Percentiles rank a stretch among this genome's conserved stretches.
phyloP scores from a whole-genome alignment of 2,113 vertebrate genomes.

The Plectropomus leopardus region DNA sequence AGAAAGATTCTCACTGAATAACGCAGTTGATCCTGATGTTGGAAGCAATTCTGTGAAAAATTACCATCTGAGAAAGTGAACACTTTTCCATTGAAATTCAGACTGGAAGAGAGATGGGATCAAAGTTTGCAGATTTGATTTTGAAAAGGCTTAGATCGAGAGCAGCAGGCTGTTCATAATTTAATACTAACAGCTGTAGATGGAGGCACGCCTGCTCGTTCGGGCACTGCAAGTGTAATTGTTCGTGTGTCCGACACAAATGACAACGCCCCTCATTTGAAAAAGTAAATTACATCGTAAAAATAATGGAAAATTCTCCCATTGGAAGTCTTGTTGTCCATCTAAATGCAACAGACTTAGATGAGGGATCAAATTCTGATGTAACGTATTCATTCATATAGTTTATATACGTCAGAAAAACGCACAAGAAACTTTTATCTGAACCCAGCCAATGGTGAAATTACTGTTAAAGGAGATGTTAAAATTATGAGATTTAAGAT shows the following conservation, averaged over 20 bases:
- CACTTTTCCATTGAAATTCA: conserved; percentile 78
- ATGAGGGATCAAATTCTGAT: conserved; percentile 71
- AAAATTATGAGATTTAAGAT: conserved; percentile 83
- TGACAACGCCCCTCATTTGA: conserved; percentile 81
- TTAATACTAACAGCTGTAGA: conserved; percentile 83
- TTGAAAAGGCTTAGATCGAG: conserved; percentile 75
- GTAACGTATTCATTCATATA: conserved; percentile 76
- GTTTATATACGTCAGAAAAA: conserved; percentile 73
- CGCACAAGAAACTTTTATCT: conserved; percentile 78
- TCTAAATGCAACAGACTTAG: conserved; percentile 76
- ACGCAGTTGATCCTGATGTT: conserved; percentile 78
- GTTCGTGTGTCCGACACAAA: conserved; percentile 79
- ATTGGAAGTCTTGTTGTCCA: conserved; percentile 70
- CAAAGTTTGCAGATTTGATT: conserved; percentile 79
- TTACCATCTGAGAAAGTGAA: conserved; percentile 75
- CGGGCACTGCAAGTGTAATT: conserved; percentile 78
- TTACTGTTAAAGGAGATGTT: conserved; percentile 78
- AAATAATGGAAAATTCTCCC: conserved; percentile 75
- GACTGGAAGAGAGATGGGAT: conserved; percentile 76
- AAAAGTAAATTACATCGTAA: conserved; percentile 58
- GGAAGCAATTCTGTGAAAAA: conserved; percentile 77
- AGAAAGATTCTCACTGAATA: conserved; percentile 80
- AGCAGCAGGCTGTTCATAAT: conserved; percentile 72
- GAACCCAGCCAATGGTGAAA: conserved; percentile 81
- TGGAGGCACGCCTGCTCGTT: conserved; percentile 76